phyloP scores from a whole-genome alignment of 1,140 invertebrate genomes.

The Leptonema lineaticorne region DNA sequence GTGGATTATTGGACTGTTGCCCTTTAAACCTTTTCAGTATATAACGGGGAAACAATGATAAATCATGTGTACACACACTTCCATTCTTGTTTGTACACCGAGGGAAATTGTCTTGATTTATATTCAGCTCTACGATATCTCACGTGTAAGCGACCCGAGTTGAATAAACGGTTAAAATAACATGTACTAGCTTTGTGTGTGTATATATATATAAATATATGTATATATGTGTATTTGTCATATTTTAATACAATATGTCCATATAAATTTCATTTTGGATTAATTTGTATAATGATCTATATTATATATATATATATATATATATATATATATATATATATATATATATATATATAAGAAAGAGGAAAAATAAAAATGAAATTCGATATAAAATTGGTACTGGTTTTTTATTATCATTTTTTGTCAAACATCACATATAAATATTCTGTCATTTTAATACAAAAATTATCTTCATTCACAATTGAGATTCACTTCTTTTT shows the following conservation, averaged over 20 bases:
- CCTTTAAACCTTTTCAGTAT: slow-evolving; percentile 31
- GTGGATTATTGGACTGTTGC: slow-evolving; percentile 35
- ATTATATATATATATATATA: neutral
- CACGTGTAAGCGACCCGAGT: neutral
- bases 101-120: slow-evolving; percentile 18
- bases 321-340: neutral
- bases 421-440: slow-evolving; percentile 10
- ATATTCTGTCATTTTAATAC: neutral
- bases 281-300: neutral
- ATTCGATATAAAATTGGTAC: neutral
- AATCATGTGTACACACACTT: slow-evolving; percentile 16
- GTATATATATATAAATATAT: neutral
- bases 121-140: neutral
- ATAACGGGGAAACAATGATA: slow-evolving; percentile 22
- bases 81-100: slow-evolving; percentile 11
- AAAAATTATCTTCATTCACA: too few relatives aligned
- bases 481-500: too few relatives aligned
- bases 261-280: neutral
- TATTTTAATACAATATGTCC: too few relatives aligned
- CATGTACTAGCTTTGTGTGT: neutral
- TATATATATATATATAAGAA: too few relatives aligned
- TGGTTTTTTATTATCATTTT: slow-evolving; percentile 6
- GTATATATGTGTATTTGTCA: neutral
- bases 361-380: too few relatives aligned
- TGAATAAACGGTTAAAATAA: too few relatives aligned